A percentile compares a stretch with the other conserved stretches of the same genome.
phyloP scores from a whole-genome alignment of 2,113 vertebrate genomes.

The Hippocampus mohnikei region DNA sequence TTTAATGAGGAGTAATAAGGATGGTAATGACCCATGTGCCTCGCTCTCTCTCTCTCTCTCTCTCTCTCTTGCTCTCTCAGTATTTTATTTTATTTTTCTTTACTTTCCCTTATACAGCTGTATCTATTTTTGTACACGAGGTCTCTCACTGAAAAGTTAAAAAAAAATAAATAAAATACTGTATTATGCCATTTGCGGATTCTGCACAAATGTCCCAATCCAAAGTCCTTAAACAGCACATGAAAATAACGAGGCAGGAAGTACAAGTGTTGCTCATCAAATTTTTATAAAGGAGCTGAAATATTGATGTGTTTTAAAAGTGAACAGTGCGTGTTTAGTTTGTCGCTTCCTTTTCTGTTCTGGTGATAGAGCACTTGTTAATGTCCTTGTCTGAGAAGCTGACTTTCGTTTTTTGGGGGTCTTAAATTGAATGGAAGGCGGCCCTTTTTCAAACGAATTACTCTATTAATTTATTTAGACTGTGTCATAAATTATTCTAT shows the following conservation, averaged over 20 bases:
- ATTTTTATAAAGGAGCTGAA: slow-evolving; percentile 65
- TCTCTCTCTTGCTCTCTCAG: slow-evolving; percentile 28
- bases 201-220: slow-evolving; percentile 41
- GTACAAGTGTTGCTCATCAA: slow-evolving; percentile 66
- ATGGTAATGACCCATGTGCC: slow-evolving; percentile 70
- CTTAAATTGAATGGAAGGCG: slow-evolving; percentile 72
- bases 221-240: slow-evolving; percentile 54
- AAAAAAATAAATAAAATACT: neutral
- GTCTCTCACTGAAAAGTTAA: slow-evolving; percentile 21
- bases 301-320: slow-evolving; percentile 72
- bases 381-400: slow-evolving; percentile 66
- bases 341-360: slow-evolving; percentile 50
- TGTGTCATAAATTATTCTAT: slow-evolving; percentile 79
- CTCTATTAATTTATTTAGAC: slow-evolving; percentile 81
- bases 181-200: slow-evolving; percentile 24
- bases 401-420: slow-evolving; percentile 35
- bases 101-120: neutral
- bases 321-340: slow-evolving; percentile 64
- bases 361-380: slow-evolving; percentile 63
- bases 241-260: slow-evolving; percentile 56
- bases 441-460: slow-evolving; percentile 76
- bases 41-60: slow-evolving; percentile 29
- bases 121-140: slow-evolving; percentile 28
- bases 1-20: slow-evolving; percentile 80
- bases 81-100: slow-evolving; percentile 11